phyloP scores from a whole-genome alignment of 1,140 invertebrate genomes.

The Wasmannia auropunctata region DNA sequence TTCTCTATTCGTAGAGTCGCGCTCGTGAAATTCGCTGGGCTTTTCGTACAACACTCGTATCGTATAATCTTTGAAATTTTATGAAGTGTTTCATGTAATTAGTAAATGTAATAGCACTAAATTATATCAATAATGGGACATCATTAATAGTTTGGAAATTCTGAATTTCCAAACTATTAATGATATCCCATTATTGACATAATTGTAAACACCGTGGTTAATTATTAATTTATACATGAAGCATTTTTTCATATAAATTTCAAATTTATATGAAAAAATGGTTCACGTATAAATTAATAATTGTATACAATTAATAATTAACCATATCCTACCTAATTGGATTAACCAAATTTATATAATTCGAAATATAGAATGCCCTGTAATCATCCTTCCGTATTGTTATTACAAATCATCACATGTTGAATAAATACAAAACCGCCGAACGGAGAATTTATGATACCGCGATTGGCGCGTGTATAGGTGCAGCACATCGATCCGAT shows the following conservation, averaged over 20 bases:
- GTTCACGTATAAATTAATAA: neutral
- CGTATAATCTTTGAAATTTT: neutral
- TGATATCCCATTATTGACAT: too few species aligned
- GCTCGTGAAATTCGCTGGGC: neutral
- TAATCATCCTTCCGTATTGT: neutral
- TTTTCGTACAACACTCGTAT: neutral
- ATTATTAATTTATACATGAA: too few species aligned
- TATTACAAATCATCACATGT: constrained; percentile 32
- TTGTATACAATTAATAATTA: neutral
- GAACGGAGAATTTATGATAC: constrained; percentile 16
- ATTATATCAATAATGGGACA: neutral
- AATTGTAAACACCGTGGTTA: too few species aligned
- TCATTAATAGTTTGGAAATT: neutral
- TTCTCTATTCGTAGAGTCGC: constrained; percentile 13
- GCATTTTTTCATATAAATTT: too few species aligned
- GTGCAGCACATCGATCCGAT: neutral
- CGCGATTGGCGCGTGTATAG: neutral
- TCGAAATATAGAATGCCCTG: neutral
- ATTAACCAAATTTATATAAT: constrained; percentile 8
- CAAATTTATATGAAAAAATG: neutral
- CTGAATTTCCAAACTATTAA: too few species aligned
- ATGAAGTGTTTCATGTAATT: neutral
- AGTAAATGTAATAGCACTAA: neutral
- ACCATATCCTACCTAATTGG: neutral
- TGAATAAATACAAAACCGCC: constrained; percentile 23